These are phyloP conservation scores for Enhydra lutris DNA, from an alignment of 2,113 vertebrate genomes.

Conservation along the genomic window DNA sequence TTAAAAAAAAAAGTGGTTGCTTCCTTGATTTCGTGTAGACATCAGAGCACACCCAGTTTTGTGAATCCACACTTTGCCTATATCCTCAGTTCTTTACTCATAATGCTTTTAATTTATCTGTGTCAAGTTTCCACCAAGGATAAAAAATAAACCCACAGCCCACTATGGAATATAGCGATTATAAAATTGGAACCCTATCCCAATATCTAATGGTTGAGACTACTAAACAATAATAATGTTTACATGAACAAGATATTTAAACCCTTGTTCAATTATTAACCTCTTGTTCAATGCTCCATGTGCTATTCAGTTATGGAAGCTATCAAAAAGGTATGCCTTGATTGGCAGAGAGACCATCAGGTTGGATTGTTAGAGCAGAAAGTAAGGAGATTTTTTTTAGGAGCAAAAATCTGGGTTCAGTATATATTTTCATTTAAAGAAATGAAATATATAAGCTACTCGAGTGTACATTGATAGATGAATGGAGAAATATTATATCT, in stretches of 20 bases:
- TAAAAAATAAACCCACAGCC: background rate
- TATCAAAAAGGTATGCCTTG: background rate
- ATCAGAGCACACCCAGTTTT: background rate
- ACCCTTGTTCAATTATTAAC: background rate
- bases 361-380: background rate
- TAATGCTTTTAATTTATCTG: background rate
- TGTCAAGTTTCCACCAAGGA: background rate
- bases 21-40: background rate
- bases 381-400: background rate
- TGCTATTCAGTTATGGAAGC: background rate
- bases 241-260: background rate
- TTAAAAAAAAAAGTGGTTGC: background rate
- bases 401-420: background rate
- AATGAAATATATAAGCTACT: background rate
- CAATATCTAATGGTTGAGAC: background rate
- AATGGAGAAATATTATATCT: background rate
- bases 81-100: background rate
- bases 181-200: background rate
- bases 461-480: background rate
- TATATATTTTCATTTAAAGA: background rate
- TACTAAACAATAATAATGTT: background rate
- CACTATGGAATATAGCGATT: background rate
- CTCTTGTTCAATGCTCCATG: background rate
- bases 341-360: background rate
- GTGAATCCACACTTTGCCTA: accelerated